Percentiles rank a stretch among this genome's conserved stretches.
phyloP scores from a whole-genome alignment of 1,140 invertebrate species.

The Platorchestia sp. region DNA sequence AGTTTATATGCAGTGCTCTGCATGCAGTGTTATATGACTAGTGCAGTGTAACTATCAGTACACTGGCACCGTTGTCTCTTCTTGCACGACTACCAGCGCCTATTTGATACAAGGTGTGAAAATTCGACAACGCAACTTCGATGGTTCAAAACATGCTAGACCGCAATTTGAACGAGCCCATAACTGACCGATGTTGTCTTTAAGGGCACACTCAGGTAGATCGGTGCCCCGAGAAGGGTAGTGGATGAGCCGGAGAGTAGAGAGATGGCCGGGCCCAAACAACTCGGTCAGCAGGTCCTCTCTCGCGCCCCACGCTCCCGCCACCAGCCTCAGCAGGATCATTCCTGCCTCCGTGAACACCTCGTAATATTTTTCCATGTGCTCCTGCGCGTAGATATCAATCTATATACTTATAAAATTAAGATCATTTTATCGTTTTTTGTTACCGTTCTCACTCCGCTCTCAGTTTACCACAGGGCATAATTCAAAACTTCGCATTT shows the following conservation, averaged over 20 bases:
- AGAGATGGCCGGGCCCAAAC: slow-evolving; percentile 51
- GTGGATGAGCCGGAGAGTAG: slow-evolving; percentile 53
- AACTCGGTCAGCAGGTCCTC: slow-evolving; percentile 30
- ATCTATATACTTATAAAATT: no score
- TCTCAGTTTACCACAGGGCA: no score
- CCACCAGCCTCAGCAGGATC: slow-evolving; percentile 50
- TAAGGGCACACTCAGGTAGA: slow-evolving; percentile 41
- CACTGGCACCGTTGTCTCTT: no score
- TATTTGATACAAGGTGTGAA: no score
- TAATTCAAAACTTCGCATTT: no score
- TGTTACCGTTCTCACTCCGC: no score
- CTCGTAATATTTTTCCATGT: slow-evolving; percentile 44
- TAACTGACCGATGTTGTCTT: slow-evolving; percentile 47
- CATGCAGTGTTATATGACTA: no score
- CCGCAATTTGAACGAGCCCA: neutral
- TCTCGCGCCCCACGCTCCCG: slow-evolving; percentile 50
- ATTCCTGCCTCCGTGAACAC: slow-evolving; percentile 53
- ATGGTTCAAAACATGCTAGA: neutral
- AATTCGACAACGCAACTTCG: no score
- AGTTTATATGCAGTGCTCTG: no score
- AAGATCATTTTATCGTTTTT: no score
- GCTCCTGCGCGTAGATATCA: neutral
- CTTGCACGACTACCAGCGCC: no score
- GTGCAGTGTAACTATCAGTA: no score
- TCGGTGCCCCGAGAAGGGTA: slow-evolving; percentile 46